Evolutionary conservation across 2,797 vertebrate species (phyloP).

Genomic region (Mormyrops boulengeri): DNA sequence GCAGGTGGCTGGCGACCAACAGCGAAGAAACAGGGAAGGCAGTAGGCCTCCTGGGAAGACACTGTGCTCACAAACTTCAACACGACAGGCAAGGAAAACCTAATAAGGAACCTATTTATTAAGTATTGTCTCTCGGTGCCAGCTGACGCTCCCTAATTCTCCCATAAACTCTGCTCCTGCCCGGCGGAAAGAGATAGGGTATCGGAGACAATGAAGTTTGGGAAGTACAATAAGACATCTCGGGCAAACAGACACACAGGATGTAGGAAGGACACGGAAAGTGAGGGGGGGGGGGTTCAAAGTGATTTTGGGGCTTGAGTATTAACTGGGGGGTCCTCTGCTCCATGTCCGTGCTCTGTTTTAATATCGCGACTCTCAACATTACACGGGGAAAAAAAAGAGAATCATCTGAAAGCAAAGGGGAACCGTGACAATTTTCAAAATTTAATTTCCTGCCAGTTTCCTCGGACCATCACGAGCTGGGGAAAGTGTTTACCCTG

Average conservation of each 20-base stretch:
- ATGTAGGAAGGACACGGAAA: neutral
- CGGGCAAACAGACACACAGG: neutral
- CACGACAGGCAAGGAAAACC: neutral
- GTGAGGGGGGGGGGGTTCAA: neutral
- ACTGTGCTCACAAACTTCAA: neutral
- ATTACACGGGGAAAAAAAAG: neutral
- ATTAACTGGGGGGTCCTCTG: neutral
- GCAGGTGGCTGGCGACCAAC: neutral
- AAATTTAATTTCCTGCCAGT: neutral
- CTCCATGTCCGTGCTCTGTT: neutral
- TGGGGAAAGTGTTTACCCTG: neutral
- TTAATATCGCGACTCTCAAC: conserved; percentile 6
- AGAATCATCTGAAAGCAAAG: neutral
- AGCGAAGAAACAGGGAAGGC: neutral
- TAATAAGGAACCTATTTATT: neutral
- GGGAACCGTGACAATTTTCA: conserved; percentile 1
- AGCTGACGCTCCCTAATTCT: neutral
- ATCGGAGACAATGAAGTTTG: neutral
- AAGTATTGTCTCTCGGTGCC: neutral
- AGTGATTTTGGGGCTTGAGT: neutral
- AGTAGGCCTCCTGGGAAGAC: neutral
- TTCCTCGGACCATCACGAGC: neutral
- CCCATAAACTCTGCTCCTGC: neutral
- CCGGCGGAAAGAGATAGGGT: neutral
- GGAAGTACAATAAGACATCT: neutral